These are phyloP conservation scores for Acromyrmex charruanus DNA, from an alignment of 1,140 invertebrate genomes.

Conservation along the genomic window DNA sequence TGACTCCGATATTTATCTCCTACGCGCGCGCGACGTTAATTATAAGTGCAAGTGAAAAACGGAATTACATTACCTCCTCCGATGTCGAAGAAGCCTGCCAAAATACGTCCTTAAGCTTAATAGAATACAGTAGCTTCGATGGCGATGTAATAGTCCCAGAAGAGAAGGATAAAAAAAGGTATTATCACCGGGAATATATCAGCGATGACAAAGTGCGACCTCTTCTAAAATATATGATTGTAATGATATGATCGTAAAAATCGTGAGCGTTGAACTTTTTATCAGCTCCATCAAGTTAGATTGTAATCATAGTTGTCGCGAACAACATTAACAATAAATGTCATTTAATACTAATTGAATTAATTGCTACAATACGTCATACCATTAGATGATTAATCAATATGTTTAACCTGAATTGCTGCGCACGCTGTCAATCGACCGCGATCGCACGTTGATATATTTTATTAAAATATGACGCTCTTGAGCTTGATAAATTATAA, in stretches of 20 bases:
- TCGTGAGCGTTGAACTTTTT: neutral
- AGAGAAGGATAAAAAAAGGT: neutral
- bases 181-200: neutral
- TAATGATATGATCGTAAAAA: slow-evolving; percentile 48
- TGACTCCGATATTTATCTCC: slow-evolving; percentile 62
- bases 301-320: neutral
- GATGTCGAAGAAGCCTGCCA: slow-evolving; percentile 26
- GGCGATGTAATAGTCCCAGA: slow-evolving; percentile 21
- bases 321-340: slow-evolving; percentile 17
- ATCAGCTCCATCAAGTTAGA: neutral
- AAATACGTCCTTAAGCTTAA: slow-evolving; percentile 52
- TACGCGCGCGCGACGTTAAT: slow-evolving; percentile 38
- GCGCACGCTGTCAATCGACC: neutral
- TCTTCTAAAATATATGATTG: slow-evolving; percentile 18
- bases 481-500: slow-evolving; percentile 44
- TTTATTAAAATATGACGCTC: neutral
- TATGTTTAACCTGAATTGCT: neutral
- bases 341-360: slow-evolving; percentile 41
- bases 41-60: slow-evolving; percentile 50
- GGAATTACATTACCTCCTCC: slow-evolving; percentile 39
- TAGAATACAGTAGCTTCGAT: slow-evolving; percentile 44
- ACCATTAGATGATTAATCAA: slow-evolving; percentile 38
- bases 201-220: slow-evolving; percentile 13
- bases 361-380: neutral
- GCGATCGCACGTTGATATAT: slow-evolving; percentile 9